phyloP scores from a whole-genome alignment of 2,888 invertebrate genomes.

The Linnaemya tessellans region DNA sequence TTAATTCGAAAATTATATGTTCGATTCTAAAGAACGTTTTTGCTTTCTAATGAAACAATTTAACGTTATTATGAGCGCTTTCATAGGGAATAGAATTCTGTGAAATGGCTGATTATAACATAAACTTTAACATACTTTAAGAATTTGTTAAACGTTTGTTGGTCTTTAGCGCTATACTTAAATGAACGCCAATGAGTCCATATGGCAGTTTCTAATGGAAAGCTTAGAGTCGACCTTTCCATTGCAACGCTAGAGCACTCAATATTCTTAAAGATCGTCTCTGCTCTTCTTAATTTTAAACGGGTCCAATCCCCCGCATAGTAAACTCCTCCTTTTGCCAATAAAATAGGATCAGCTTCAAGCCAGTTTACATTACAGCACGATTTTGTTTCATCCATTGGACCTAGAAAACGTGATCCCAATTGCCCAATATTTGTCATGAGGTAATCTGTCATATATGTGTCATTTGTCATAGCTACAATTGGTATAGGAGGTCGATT shows the following conservation, averaged over 20 bases:
- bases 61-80: too few relatives aligned
- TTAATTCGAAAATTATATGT: too few relatives aligned
- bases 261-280: conserved; percentile 78
- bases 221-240: conserved; percentile 74
- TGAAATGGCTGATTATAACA: background rate
- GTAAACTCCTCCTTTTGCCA: conserved; percentile 82
- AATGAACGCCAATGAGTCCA: conserved; percentile 82
- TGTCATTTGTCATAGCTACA: conserved; percentile 79
- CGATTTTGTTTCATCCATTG: conserved; percentile 77
- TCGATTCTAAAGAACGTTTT: too few relatives aligned
- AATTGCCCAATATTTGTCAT: conserved; percentile 79
- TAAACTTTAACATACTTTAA: conserved; percentile 77
- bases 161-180: conserved; percentile 77
- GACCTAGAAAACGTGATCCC: conserved; percentile 79
- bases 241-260: conserved; percentile 75
- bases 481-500: conserved; percentile 79
- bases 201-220: conserved; percentile 79
- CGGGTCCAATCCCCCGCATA: conserved; percentile 82
- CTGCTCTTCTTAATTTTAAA: conserved; percentile 74
- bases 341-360: conserved; percentile 80
- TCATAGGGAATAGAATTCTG: too few relatives aligned
- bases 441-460: conserved; percentile 77
- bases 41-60: too few relatives aligned
- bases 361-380: conserved; percentile 76
- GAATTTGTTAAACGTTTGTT: conserved; percentile 78